Evolutionary conservation across 2,797 vertebrate genomes (phyloP), one percentile per base, ranked within the genome.

Genomic region (Corythornis leucogaster): DNA sequence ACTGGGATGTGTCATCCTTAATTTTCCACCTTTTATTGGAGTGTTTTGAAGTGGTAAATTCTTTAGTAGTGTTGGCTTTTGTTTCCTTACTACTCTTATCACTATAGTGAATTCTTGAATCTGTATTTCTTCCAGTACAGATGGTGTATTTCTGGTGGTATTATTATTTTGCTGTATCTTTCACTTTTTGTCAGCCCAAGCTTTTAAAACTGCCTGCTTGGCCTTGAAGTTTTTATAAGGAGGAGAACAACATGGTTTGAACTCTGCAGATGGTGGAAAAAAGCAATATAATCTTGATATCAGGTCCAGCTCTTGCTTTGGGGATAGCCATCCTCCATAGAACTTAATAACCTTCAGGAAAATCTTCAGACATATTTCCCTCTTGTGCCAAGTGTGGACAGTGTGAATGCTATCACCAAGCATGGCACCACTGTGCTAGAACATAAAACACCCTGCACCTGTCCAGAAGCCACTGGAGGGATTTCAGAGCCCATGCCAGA

Each of bases 361-460:
- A 64, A 68, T 62, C 46, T 80, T 92, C 38, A 80, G 62, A 64
- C 10, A 2, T 61, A 80, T 87, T 87, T 92, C 73, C 62, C 71
- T 89, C 31, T 64, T 51, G 75, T 51, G 57, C 38, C 13, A 64
- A 87, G 62, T 33, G 66, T 82, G 84, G 50, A 61, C 42, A 74
- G 42, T 38, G 40, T 40, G 66, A 94, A 67, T 53, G 43, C 63
- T n/a, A 6, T 48, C 7, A 11, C 57, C 40, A 74, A 2, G 18
- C 0, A 0, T 62, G 38, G 31, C 66, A 73, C 19, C 22, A 71
- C 31, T 0, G 2, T 6, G 6, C 48, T 42, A 40, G 43, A 91
- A 26, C 14, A 80, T 40, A 76, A 51, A 80, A 11, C 11, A 33
- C 28, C 4, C 16, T 53, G 25, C 26, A 38, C 7, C 50, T 68